Evolutionary conservation across 1,140 invertebrate species (phyloP), one percentile per base, ranked within the genome.

Genomic region (Drosophila repletoides): DNA sequence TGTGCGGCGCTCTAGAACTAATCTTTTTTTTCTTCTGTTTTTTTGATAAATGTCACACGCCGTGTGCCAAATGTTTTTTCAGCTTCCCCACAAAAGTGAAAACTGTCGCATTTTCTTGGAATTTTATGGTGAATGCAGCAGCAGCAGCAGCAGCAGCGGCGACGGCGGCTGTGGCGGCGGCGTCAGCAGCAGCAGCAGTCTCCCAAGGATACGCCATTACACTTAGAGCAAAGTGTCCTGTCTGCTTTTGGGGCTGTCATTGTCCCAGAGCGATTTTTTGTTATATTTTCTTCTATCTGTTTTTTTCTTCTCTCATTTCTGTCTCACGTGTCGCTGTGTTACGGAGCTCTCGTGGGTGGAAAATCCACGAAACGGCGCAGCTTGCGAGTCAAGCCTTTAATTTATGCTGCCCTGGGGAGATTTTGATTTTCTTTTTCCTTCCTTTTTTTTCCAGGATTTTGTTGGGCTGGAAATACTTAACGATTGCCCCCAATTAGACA

Each of bases 11-110:
- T 3, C 17, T 33, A 5, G 1, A 12, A 9, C 1, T 22, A 0
- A 21, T 40, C 15, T 34, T 6, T 17, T 15, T 3, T 31, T 26
- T 49, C 17, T 5, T 26, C 3, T 31, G 40, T 28, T 70, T 72
- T 69, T 88, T 88, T 88, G 72, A 88, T 79, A 88, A 84, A 88
- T 88, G 84, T 83, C 49, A 40, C 79, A 80, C 84, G 72, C 55
- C 76, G 77, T 79, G 72, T 81, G 84, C 69, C 75, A 60, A 48
- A 51, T 77, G 64, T 52, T 55, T 63, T 75, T 58, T 41, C 17
- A 6, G 29, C 34, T 49, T 43, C 19, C 55, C 65, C 66, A 26
- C 51, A 21, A 24, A 40, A 58, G 56, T 59, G 49, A 74, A 71
- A 84, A 73, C 65, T 75, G 66, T 86, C 63, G 75, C 71, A 68